Evolutionary conservation across 2,888 invertebrate genomes (phyloP).

Genomic region (Nemapogon koenigi): DNA sequence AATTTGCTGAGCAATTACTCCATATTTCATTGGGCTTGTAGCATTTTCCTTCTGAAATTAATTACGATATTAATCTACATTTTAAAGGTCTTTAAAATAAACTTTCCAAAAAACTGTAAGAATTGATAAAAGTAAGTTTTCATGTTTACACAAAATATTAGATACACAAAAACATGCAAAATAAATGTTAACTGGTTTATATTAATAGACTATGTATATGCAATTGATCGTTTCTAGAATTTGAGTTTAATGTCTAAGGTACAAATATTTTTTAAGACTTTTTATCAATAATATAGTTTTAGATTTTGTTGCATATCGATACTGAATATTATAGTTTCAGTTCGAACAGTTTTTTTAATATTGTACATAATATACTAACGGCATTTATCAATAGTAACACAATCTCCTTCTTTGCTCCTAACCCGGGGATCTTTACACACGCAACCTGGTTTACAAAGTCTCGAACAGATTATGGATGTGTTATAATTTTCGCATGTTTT

Average conservation of each 20-base stretch:
- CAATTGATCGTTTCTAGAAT: not conserved
- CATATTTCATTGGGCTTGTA: not conserved
- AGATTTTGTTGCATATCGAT: too few species aligned
- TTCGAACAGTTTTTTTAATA: not conserved
- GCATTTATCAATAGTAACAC: slow-evolving; percentile 1
- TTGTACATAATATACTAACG: not conserved
- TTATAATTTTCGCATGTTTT: slow-evolving; percentile 2
- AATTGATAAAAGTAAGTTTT: too few species aligned
- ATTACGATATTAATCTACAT: too few species aligned
- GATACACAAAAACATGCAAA: not conserved
- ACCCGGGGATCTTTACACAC: not conserved
- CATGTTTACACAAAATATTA: not conserved
- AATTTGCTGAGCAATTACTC: not conserved
- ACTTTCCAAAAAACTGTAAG: too few species aligned
- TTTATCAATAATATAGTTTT: not conserved
- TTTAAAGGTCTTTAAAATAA: too few species aligned
- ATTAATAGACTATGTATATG: not conserved
- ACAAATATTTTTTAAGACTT: not conserved
- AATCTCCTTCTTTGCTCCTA: not conserved
- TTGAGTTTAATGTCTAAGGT: not conserved
- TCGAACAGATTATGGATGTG: not conserved
- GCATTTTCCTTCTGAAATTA: too few species aligned
- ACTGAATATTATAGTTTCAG: too few species aligned
- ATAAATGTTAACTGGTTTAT: not conserved
- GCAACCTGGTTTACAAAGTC: not conserved